phyloP scores from a whole-genome alignment of 2,797 vertebrate genomes.

The Austrolebias charrua region DNA sequence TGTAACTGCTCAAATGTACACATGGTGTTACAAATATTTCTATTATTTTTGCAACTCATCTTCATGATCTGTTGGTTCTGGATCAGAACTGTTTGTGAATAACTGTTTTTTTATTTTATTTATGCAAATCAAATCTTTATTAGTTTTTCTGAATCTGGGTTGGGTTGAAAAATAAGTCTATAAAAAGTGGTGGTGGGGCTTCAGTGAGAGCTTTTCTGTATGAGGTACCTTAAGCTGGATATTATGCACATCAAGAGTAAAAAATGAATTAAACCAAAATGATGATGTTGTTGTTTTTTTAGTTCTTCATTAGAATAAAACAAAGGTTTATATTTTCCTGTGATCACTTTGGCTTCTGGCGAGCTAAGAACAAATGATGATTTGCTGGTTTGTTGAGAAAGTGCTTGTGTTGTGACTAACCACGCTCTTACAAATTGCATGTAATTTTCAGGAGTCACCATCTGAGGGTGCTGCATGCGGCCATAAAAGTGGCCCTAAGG shows the following conservation, averaged over 20 bases:
- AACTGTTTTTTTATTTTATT: slow-evolving; percentile 61
- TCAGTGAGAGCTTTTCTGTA: slow-evolving; percentile 38
- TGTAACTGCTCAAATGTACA: slow-evolving; percentile 6
- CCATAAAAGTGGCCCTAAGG: no score
- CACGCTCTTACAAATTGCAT: neutral
- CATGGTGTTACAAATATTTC: neutral
- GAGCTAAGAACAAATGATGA: neutral
- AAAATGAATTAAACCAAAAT: slow-evolving; percentile 40
- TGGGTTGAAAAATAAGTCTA: slow-evolving; percentile 13
- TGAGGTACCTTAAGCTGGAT: slow-evolving; percentile 55
- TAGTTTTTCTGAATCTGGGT: slow-evolving; percentile 46
- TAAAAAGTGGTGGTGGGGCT: slow-evolving; percentile 21
- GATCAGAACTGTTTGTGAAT: slow-evolving; percentile 52
- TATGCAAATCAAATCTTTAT: slow-evolving; percentile 65
- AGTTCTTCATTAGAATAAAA: slow-evolving; percentile 15
- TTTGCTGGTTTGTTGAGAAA: neutral
- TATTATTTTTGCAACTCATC: slow-evolving; percentile 28
- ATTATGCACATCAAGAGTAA: slow-evolving; percentile 59
- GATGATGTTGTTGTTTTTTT: neutral
- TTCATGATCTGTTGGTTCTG: slow-evolving; percentile 34
- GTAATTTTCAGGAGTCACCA: neutral
- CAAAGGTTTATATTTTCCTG: neutral
- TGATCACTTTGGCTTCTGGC: neutral
- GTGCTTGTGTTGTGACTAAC: neutral
- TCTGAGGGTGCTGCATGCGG: slow-evolving; percentile 1